Evolutionary conservation across 2,888 invertebrate genomes (phyloP), one percentile per base, ranked within the genome.

Genomic region (Odontocerum albicorne): DNA sequence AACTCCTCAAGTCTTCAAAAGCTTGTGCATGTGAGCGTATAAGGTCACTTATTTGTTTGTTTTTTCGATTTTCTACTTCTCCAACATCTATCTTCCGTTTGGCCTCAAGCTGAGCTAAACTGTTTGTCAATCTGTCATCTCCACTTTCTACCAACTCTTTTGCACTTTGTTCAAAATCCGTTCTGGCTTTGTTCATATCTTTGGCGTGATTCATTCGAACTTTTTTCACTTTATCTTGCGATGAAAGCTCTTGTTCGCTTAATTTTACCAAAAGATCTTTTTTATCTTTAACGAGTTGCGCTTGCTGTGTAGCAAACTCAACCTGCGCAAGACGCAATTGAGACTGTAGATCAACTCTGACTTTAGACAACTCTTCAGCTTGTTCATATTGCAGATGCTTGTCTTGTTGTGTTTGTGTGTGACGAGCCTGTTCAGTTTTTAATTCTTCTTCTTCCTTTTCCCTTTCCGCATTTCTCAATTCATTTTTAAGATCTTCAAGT

Each of bases 331-430:
- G 77, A 74, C 92, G 90, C 33, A 94, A 70, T 4, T 90, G 85
- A 2, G 90, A 87, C 75, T 91, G 80, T 21, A 87, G 85, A 67
- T 94, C 92, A 8, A 92, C 92, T 67, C 92, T 87, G 47, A 89
- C 78, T 66, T 93, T 90, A 0, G 92, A 87, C 51, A 92, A 79
- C 66, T 89, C 86, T 55, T 87, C 87, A 67, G 92, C 90, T 67
- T 94, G 94, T 67, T 96, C 95, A 72, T 92, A 94, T 71, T 93
- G 87, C 35, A 96, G 75, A 74, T 94, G 92, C 67, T 96, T 96
- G 55, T 94, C 90, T 77, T 90, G 90, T 67, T 77, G 92, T 13
- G 17, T 94, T 68, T 96, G 95, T 66, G 92, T 91, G 66, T 91
- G 91, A 49, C 91, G 86, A 75, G 92, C 91, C 22, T 95, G 78